These are phyloP conservation scores for Trachymyrmex cornetzi DNA, from an alignment of 1,140 invertebrate species.

Conservation along the genomic window DNA sequence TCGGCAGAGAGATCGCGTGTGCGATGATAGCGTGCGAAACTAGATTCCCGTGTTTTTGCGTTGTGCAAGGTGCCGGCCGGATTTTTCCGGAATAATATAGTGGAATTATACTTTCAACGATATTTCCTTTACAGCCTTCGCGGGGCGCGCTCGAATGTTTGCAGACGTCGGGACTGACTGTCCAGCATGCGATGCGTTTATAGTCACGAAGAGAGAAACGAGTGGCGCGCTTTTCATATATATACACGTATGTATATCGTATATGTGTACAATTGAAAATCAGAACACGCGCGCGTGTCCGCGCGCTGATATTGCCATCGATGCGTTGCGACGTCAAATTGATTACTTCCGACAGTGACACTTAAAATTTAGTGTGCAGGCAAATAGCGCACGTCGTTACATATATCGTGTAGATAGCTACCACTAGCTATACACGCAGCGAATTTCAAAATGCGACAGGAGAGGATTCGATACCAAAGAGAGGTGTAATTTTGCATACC, in stretches of 20 bases:
- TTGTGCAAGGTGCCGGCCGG: slow-evolving; percentile 49
- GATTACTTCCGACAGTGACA: slow-evolving; percentile 48
- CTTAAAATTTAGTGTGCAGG: slow-evolving; percentile 38
- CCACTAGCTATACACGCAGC: background rate
- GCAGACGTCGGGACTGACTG: slow-evolving; percentile 26
- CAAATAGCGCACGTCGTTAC: slow-evolving; percentile 19
- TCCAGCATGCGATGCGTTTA: slow-evolving; percentile 53
- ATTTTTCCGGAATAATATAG: slow-evolving; percentile 59
- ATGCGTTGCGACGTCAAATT: slow-evolving; percentile 43
- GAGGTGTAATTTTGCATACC: slow-evolving; percentile 43
- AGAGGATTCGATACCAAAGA: slow-evolving; percentile 26
- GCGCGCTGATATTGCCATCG: slow-evolving; percentile 43
- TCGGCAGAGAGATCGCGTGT: slow-evolving; percentile 36
- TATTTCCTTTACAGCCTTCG: slow-evolving; percentile 58
- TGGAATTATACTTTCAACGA: slow-evolving; percentile 56
- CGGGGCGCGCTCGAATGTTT: slow-evolving; percentile 39
- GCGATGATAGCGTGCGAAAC: slow-evolving; percentile 53
- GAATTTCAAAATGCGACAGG: slow-evolving; percentile 46
- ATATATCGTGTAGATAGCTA: slow-evolving; percentile 12
- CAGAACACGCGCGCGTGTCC: slow-evolving; percentile 30
- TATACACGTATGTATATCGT: background rate
- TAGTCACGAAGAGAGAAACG: slow-evolving; percentile 27
- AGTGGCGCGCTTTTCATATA: slow-evolving; percentile 15
- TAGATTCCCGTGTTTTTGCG: slow-evolving; percentile 54
- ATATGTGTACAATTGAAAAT: slow-evolving; percentile 43